Conservation (phyloP, 2,113 vertebrate genomes). For the Tragelaphus scriptus region DNA sequence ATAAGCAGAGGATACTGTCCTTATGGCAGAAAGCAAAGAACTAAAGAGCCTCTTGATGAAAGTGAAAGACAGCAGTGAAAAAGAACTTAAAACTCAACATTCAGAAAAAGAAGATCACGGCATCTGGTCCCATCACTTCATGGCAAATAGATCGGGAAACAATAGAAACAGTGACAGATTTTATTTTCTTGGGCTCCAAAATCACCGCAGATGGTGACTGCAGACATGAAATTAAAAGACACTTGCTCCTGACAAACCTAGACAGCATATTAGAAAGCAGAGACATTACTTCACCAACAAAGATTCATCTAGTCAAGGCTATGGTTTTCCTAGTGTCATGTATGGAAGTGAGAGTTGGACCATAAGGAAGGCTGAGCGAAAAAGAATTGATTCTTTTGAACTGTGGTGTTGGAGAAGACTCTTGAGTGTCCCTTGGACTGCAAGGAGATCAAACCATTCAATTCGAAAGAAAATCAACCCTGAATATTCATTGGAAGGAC, state of each 20-base stretch:
- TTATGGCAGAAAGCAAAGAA: background rate
- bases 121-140: background rate
- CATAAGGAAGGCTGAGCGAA: too few species aligned
- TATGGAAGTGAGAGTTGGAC: too few species aligned
- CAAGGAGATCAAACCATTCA: background rate
- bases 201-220: background rate
- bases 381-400: too few species aligned
- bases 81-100: background rate
- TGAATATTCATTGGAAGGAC: background rate
- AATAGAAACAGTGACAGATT: background rate
- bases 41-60: background rate
- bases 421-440: too few species aligned
- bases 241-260: background rate
- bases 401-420: too few species aligned
- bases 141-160: background rate
- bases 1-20: background rate
- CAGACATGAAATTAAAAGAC: background rate
- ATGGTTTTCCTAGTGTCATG: too few species aligned
- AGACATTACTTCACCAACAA: too few species aligned
- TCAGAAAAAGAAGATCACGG: too few species aligned
- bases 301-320: too few species aligned
- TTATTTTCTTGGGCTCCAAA: background rate
- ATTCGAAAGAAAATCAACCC: background rate
- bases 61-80: background rate
- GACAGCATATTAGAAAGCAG: too few species aligned